These are phyloP conservation scores for Adelges cooleyi DNA, from an alignment of 1,140 invertebrate species.

Conservation along the genomic window DNA sequence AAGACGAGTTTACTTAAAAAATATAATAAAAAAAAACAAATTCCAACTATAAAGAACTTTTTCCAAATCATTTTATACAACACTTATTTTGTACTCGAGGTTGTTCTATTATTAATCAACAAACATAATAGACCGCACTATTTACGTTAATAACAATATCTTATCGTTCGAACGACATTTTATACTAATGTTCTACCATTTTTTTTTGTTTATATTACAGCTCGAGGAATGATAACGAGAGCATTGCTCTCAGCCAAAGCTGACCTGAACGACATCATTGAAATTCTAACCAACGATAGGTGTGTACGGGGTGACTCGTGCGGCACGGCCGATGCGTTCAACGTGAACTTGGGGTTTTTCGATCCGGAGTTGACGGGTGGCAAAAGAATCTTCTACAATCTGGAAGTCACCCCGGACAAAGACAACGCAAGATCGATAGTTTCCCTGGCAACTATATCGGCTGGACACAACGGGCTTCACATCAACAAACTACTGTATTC, in stretches of 20 bases:
- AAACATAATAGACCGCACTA: too few species aligned
- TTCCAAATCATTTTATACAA: too few species aligned
- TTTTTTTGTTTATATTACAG: constrained; percentile 46
- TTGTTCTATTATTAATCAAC: too few species aligned
- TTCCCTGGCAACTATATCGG: neutral
- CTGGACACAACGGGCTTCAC: neutral
- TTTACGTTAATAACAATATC: too few species aligned
- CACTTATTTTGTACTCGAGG: too few species aligned
- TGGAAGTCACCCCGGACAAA: constrained; percentile 60
- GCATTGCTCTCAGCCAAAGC: constrained; percentile 54
- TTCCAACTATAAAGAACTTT: too few species aligned
- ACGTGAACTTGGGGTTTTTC: constrained; percentile 70
- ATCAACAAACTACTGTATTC: neutral
- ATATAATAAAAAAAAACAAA: too few species aligned
- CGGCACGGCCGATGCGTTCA: constrained; percentile 68
- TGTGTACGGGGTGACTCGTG: constrained; percentile 59
- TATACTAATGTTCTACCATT: too few species aligned
- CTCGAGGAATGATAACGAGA: constrained; percentile 64
- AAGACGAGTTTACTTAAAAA: too few species aligned
- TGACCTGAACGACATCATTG: constrained; percentile 53
- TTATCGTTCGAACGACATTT: too few species aligned
- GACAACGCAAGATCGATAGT: constrained; percentile 35
- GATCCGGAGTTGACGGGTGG: constrained; percentile 51
- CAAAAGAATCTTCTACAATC: constrained; percentile 56
- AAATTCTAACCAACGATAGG: too few species aligned